These are phyloP conservation scores for Myotis yumanensis DNA, from an alignment of 2,113 vertebrate species.

Conservation along the genomic window DNA sequence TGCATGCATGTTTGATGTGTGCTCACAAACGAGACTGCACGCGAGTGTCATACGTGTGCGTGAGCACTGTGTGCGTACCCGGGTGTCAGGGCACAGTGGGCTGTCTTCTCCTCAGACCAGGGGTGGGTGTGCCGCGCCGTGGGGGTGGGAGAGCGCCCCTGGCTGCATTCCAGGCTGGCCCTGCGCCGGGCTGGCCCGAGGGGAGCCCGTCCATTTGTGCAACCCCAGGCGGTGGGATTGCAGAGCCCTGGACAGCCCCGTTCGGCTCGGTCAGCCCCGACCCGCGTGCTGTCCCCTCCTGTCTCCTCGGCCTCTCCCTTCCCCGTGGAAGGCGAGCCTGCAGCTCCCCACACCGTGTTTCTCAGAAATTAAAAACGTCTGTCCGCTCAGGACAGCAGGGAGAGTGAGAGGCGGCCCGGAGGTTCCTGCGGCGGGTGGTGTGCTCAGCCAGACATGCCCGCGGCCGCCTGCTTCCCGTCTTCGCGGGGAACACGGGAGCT, in stretches of 20 bases:
- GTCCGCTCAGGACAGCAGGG: slow-evolving; percentile 67
- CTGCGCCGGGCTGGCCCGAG: not conserved
- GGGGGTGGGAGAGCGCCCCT: not conserved
- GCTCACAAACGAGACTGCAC: too few relatives aligned
- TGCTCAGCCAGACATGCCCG: slow-evolving; percentile 31
- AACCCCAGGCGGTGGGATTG: not conserved
- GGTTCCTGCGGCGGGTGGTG: not conserved
- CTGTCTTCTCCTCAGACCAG: not conserved
- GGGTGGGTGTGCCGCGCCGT: not conserved
- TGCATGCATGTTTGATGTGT: not conserved
- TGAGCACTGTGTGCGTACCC: not conserved
- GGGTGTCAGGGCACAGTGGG: not conserved
- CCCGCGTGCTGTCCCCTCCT: not conserved
- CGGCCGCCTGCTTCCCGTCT: not conserved
- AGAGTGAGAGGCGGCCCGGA: slow-evolving; percentile 16
- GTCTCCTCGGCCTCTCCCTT: not conserved
- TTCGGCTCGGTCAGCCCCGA: slow-evolving; percentile 37
- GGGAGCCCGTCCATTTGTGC: not conserved
- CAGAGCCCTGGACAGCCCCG: not conserved
- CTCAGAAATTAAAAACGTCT: slow-evolving; percentile 75
- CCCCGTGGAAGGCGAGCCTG: not conserved
- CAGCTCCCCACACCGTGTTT: slow-evolving; percentile 42
- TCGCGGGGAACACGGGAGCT: slow-evolving; percentile 46
- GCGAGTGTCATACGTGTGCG: rapidly evolving
- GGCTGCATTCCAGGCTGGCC: not conserved